Base-by-base conservation (phyloP, 2,888 invertebrate species). In the Exocentrus adspersus region DNA sequence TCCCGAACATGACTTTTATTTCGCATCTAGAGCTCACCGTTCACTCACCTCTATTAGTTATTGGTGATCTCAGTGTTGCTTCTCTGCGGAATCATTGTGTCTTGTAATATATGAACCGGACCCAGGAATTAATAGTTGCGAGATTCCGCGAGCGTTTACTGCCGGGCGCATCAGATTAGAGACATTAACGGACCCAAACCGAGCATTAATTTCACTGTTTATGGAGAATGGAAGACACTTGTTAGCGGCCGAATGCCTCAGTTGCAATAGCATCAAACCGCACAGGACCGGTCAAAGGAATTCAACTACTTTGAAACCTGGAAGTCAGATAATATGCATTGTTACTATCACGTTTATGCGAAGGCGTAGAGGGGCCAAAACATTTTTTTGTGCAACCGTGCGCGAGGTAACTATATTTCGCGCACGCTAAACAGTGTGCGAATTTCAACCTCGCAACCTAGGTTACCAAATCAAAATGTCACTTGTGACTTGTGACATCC, bases 181-280 rank as follows among this genome's bases (percentile, higher is more conserved):
- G 77, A 78, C 81, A 81, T 81, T 82, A 82, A 82, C 79, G 77
- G 78, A 75, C 77, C 77, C 65, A 76, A 76, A 74, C 76, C 77
- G 72, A 74, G 77, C 81, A 82, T 82, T 82, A 81, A 82, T 82
- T 82, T 82, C 77, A 76, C 79, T 81, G 75, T 82, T 82, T 82
- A 77, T 77, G 77, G 75, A 74, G 72, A 73, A 72, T 71, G 64
- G 72, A 66, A 63, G 75, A 75, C 74, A 74, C 74, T 75, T 75
- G 76, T 76, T 76, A 72, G 72, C 71, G 71, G 68, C 69, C 60
- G 72, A 75, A 73, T 74, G 67, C 70, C 67, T 60, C 63, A 63
- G 63, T 63, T 64, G 66, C 62, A 66, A 71, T 65, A 62, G 63
- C 50, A 64, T 58, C 41, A 42, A 53, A 42, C 41, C 53, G 17